These are phyloP conservation scores for Epinotia ramella DNA, from an alignment of 2,888 invertebrate species.

Conservation along the genomic window DNA sequence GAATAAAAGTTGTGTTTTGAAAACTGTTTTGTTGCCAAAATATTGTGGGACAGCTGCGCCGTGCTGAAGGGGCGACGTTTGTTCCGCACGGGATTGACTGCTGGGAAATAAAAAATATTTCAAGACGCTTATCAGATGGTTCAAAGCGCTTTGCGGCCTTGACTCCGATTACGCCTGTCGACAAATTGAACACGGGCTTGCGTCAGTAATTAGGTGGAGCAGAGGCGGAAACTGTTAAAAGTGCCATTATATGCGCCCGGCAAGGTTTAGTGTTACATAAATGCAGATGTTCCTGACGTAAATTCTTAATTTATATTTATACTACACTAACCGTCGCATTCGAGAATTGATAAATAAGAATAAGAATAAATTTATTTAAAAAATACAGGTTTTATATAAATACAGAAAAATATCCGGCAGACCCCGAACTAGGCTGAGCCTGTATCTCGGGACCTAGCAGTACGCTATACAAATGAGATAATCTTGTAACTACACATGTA, in stretches of 20 bases:
- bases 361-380: too few species aligned
- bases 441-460: too few species aligned
- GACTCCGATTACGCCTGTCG: constrained; percentile 47
- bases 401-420: too few species aligned
- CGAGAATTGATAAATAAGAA: too few species aligned
- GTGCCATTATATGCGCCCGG: constrained; percentile 35
- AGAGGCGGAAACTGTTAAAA: constrained; percentile 49
- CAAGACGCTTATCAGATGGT: constrained; percentile 50
- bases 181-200: constrained; percentile 43
- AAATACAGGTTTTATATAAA: too few species aligned
- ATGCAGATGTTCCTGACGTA: constrained; percentile 34
- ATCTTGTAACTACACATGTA: too few species aligned
- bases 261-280: constrained; percentile 38
- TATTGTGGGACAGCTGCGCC: constrained; percentile 75
- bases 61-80: constrained; percentile 44
- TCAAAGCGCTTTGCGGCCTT: constrained; percentile 44
- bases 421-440: too few species aligned
- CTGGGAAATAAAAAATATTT: constrained; percentile 50
- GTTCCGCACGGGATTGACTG: constrained; percentile 49
- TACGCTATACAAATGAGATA: too few species aligned
- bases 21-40: constrained; percentile 78
- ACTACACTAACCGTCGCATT: not conserved
- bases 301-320: constrained; percentile 29
- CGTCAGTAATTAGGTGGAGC: constrained; percentile 48
- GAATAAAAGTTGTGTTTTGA: constrained; percentile 76